Percentiles rank a stretch among this genome's conserved stretches.
Evolutionary conservation across 2,888 invertebrate species (phyloP).

Genomic region (Diaprepes abbreviatus): DNA sequence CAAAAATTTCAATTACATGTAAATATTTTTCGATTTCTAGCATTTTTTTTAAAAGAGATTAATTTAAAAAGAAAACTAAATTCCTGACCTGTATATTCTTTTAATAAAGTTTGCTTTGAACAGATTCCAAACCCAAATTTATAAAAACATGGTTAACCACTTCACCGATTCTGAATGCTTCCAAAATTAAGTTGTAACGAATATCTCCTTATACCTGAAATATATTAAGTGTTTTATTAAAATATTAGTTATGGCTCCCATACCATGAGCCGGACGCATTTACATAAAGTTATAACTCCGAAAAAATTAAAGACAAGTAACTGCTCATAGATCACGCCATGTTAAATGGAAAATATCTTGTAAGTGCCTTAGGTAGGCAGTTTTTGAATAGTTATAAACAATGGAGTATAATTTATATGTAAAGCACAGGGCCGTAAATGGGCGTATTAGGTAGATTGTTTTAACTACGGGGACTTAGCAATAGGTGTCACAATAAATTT

Average conservation of each 20-base stretch:
- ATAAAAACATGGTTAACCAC: constrained; percentile 49
- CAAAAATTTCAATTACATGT: no score
- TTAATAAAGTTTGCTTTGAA: neutral
- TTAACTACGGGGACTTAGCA: constrained; percentile 38
- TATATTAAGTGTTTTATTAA: constrained; percentile 33
- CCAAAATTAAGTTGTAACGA: constrained; percentile 55
- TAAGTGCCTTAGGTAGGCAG: constrained; percentile 41
- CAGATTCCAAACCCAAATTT: neutral
- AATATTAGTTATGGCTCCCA: constrained; percentile 29
- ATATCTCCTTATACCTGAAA: constrained; percentile 55
- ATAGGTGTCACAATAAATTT: constrained; percentile 47
- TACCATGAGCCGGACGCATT: constrained; percentile 17
- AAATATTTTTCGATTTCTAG: no score
- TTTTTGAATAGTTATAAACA: constrained; percentile 40
- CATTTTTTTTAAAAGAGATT: no score
- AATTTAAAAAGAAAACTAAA: no score
- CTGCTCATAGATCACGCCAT: constrained; percentile 34
- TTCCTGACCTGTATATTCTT: no score
- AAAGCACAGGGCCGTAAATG: constrained; percentile 44
- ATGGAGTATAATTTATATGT: constrained; percentile 49
- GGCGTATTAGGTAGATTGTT: constrained; percentile 48
- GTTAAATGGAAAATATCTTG: constrained; percentile 42
- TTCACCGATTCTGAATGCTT: constrained; percentile 50
- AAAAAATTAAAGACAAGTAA: constrained; percentile 39
- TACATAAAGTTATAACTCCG: constrained; percentile 31